Conservation (phyloP, 2,888 invertebrate species). For the Heliconius erato region DNA sequence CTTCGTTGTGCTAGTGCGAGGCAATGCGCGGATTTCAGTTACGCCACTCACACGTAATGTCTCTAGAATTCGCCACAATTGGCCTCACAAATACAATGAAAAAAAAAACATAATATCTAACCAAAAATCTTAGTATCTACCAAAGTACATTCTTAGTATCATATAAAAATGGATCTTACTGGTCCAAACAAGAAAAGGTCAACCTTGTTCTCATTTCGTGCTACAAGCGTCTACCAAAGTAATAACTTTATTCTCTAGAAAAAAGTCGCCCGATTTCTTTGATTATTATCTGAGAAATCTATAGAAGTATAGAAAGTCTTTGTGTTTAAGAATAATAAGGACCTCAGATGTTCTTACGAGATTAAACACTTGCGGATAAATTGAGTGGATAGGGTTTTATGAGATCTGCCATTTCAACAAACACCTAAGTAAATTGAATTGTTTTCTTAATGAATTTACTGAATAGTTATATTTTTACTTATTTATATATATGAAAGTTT, state of each 20-base stretch:
- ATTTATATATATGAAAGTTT: too few species aligned
- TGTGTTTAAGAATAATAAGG: constrained; percentile 12
- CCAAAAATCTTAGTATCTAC: too few species aligned
- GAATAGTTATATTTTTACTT: not conserved
- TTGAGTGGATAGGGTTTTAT: constrained; percentile 26
- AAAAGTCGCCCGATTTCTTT: constrained; percentile 7
- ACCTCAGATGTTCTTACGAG: constrained; percentile 20
- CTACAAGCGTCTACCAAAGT: constrained; percentile 13
- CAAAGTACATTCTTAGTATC: not conserved
- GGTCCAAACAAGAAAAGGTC: not conserved
- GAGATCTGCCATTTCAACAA: constrained; percentile 23
- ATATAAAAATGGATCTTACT: not conserved
- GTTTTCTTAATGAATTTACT: not conserved
- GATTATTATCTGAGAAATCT: constrained; percentile 25
- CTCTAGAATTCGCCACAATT: too few species aligned
- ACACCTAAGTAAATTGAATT: constrained; percentile 10
- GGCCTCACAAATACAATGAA: too few species aligned
- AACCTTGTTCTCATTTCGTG: not conserved
- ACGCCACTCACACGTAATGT: too few species aligned
- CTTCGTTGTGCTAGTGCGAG: too few species aligned
- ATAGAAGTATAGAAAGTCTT: constrained; percentile 18
- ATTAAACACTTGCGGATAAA: constrained; percentile 25
- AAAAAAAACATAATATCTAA: too few species aligned
- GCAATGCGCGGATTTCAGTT: too few species aligned
- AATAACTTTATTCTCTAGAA: constrained; percentile 16